Evolutionary conservation across 2,888 invertebrate species (phyloP), one percentile per base, ranked within the genome.

Genomic region (Synergus umbraculus): DNA sequence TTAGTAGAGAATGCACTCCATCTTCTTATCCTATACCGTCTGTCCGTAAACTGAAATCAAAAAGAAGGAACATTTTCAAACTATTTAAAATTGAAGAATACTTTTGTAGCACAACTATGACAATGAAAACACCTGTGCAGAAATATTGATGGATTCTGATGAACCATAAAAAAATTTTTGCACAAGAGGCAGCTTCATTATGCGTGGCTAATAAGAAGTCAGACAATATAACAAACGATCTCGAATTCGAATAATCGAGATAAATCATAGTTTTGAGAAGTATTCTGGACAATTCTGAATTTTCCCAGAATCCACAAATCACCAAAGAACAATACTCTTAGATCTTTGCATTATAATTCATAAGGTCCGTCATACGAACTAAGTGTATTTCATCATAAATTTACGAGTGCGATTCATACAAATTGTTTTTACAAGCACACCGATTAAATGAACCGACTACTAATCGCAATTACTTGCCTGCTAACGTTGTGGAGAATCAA

Each of bases 1-100:
- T 83, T 82, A 82, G 79, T 78, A 79, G 66, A 37, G 76, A 81
- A 77, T 77, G 79, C 81, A 83, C 79, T 76, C 79, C 82, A 82
- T 83, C 81, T 78, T 76, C 83, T 80, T 73, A 67, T 73, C 73
- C 73, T n/a, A 73, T 73, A 73, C 73, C 73, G 73, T 73, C 49
- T n/a, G 49, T 73, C 73, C 49, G 54, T 8, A 73, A 73, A 54
- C 73, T 73, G 73, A 37, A 73, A 67, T 46, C 1, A 67, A 22
- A 41, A 65, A 65, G 15, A 67, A 44, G 22, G 9, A 29, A 10
- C 12, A 46, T 43, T 43, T 10, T 66, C 4, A 54, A 54, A 15
- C 15, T 15, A 54, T 15, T 37, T 37, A 4, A 37, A 37, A 37
- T 37, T 37, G 37, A 29, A 3, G 29, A 29, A 29, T 3, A 29